phyloP scores from a whole-genome alignment of 1,140 invertebrate genomes.

The Solenopsis fugax region DNA sequence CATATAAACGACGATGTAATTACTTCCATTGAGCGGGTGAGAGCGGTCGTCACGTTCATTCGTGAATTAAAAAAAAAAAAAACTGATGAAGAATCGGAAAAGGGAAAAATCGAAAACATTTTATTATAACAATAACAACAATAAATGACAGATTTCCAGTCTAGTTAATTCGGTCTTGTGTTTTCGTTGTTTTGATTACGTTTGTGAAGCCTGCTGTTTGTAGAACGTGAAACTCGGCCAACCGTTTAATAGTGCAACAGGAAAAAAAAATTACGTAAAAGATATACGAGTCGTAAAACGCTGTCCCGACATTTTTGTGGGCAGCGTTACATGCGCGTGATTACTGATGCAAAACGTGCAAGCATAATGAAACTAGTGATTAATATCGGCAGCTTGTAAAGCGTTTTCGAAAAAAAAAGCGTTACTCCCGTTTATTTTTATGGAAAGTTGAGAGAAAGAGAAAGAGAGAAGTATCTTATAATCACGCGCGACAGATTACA shows the following conservation, averaged over 20 bases:
- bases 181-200: constrained; percentile 54
- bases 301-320: constrained; percentile 21
- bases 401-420: background rate
- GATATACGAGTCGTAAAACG: constrained; percentile 39
- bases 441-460: background rate
- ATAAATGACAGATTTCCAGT: constrained; percentile 30
- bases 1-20: constrained; percentile 17
- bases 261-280: constrained; percentile 45
- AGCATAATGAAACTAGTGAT: constrained; percentile 18
- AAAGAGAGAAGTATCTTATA: background rate
- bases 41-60: background rate
- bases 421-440: background rate
- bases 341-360: background rate
- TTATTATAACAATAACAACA: background rate
- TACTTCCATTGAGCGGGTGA: background rate
- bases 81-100: background rate
- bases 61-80: background rate
- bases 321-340: background rate
- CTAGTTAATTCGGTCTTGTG: background rate
- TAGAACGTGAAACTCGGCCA: constrained; percentile 48
- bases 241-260: constrained; percentile 42
- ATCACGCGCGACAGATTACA: background rate
- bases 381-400: constrained; percentile 11
- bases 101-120: background rate
- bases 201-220: constrained; percentile 11